Conservation (phyloP, 2,113 vertebrate genomes). For the Otis tarda region DNA sequence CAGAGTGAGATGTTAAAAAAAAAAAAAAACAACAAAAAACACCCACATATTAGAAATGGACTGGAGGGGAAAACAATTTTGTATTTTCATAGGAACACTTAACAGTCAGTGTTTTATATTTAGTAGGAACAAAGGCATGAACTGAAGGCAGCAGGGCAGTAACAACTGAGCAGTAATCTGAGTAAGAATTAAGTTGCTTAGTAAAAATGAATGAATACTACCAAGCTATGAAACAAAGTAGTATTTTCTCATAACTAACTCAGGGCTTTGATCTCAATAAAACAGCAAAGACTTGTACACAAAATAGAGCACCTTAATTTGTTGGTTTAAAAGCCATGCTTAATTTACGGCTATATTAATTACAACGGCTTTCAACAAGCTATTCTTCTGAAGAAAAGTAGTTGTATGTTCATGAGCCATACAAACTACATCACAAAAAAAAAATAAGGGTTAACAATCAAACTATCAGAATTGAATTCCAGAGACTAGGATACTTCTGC, state of each 20-base stretch:
- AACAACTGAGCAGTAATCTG: not conserved
- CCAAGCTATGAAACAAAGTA: not conserved
- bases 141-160: not conserved
- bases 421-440: not conserved
- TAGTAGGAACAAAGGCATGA: not conserved
- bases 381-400: not conserved
- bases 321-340: not conserved
- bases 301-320: not conserved
- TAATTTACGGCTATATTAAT: not conserved
- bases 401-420: not conserved
- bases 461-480: not conserved
- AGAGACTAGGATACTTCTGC: not conserved
- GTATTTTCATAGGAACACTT: not conserved
- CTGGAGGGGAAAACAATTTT: not conserved
- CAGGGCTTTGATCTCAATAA: not conserved
- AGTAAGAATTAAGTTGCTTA: not conserved
- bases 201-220: not conserved
- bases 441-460: not conserved
- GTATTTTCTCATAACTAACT: not conserved
- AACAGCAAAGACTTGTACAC: not conserved
- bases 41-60: not conserved
- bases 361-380: not conserved
- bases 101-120: not conserved
- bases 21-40: no score
- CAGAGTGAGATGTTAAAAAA: no score